A percentile compares a stretch with the other conserved stretches of the same genome.
phyloP scores from a whole-genome alignment of 2,113 vertebrate species.

The Benitochromis conjunctus region DNA sequence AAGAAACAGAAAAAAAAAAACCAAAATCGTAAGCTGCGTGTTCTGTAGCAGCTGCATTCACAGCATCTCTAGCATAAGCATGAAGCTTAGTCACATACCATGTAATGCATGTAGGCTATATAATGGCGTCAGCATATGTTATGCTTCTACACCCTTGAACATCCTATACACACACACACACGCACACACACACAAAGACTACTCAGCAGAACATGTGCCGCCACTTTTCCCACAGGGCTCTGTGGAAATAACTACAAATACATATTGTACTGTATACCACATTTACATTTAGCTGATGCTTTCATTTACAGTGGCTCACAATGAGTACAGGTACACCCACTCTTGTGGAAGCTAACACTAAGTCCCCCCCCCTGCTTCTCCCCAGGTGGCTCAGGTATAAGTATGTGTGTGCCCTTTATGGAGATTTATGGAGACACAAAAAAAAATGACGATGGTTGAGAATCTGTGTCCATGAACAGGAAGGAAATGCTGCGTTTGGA shows the following conservation, averaged over 20 bases:
- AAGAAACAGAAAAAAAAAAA: not conserved
- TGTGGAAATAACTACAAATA: not conserved
- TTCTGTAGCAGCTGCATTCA: not conserved
- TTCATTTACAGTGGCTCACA: not conserved
- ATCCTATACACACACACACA: not conserved
- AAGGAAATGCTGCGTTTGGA: not conserved
- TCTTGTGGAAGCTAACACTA: not conserved
- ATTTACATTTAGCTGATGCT: slow-evolving; percentile 49
- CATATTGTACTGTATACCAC: not conserved
- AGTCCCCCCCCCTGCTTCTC: not conserved
- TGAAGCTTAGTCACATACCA: not conserved
- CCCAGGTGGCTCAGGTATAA: not conserved
- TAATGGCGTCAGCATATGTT: not conserved
- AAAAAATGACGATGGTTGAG: not conserved
- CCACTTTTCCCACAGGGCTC: not conserved
- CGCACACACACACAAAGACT: not conserved
- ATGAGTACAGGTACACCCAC: not conserved
- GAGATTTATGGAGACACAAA: slow-evolving; percentile 4
- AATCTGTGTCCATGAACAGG: not conserved
- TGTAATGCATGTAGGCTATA: not conserved
- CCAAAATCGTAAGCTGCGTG: not conserved
- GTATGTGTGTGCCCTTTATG: not conserved
- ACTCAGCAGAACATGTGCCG: not conserved
- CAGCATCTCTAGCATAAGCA: not conserved
- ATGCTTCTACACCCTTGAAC: not conserved